Evolutionary conservation across 2,888 invertebrate species (phyloP).

Genomic region (Cremastobaeus sp.): DNA sequence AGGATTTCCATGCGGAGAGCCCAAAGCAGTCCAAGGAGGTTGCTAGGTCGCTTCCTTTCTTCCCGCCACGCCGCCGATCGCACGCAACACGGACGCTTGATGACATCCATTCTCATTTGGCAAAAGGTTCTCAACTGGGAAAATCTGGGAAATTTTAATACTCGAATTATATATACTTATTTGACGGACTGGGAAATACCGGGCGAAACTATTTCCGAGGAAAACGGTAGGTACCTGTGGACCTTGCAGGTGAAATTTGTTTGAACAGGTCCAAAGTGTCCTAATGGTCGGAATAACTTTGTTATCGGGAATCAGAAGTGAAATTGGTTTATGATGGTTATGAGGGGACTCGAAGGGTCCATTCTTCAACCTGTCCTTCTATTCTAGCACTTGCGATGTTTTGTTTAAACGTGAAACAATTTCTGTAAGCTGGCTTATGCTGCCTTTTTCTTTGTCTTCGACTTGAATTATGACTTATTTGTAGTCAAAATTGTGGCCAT

Average conservation of each 20-base stretch:
- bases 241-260: slow-evolving; percentile 28
- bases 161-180: background rate
- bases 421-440: slow-evolving; percentile 6
- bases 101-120: no score
- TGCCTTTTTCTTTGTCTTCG: background rate
- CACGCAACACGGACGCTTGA: no score
- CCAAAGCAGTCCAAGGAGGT: no score
- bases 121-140: no score
- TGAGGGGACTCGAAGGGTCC: background rate
- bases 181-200: background rate
- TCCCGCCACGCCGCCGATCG: no score
- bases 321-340: slow-evolving; percentile 22
- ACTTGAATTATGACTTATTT: slow-evolving; percentile 5
- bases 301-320: slow-evolving; percentile 29
- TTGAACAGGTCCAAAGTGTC: slow-evolving; percentile 20
- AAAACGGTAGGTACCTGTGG: background rate
- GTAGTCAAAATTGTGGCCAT: background rate
- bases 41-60: no score
- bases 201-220: background rate
- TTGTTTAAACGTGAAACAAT: slow-evolving; percentile 14
- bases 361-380: slow-evolving; percentile 5
- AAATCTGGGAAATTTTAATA: no score
- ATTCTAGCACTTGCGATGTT: background rate
- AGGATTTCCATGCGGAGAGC: background rate
- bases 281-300: slow-evolving; percentile 8